Percentiles rank a stretch among this genome's conserved stretches.
Evolutionary conservation across 1,140 invertebrate species (phyloP).

Genomic region (Stratiolaelaps scimitus): DNA sequence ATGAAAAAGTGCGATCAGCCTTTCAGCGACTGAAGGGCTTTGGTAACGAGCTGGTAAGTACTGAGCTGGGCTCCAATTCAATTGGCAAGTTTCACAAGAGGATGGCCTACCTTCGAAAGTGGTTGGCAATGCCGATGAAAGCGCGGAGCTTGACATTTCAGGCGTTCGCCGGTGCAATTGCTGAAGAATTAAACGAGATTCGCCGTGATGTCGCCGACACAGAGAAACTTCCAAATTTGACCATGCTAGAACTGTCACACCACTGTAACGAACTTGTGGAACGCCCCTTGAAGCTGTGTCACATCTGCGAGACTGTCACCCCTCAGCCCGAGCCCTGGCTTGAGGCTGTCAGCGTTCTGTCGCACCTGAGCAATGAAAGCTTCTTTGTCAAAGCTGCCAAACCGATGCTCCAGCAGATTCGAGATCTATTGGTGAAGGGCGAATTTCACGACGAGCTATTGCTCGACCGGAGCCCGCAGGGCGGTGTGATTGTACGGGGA

Average conservation of each 20-base stretch:
- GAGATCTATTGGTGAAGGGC: slow-evolving; percentile 9
- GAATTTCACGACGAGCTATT: slow-evolving; percentile 25
- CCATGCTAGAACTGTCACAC: slow-evolving; percentile 1
- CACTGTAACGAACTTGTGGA: background rate
- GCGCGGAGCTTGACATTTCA: slow-evolving; percentile 17
- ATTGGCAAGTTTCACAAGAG: slow-evolving; percentile 14
- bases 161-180: slow-evolving; percentile 11
- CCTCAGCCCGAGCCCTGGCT: slow-evolving; percentile 20
- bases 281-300: slow-evolving; percentile 1
- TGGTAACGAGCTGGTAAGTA: background rate
- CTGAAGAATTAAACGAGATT: slow-evolving; percentile 1
- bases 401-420: slow-evolving; percentile 13
- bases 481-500: slow-evolving; percentile 9
- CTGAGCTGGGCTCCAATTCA: background rate
- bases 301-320: slow-evolving; percentile 25
- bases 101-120: slow-evolving; percentile 21
- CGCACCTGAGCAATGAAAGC: slow-evolving; percentile 14
- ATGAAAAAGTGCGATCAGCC: background rate
- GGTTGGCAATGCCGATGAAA: slow-evolving; percentile 16
- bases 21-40: slow-evolving; percentile 7
- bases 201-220: background rate
- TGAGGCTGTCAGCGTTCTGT: slow-evolving; percentile 15
- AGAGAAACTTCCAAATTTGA: slow-evolving; percentile 1
- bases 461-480: slow-evolving; percentile 6
- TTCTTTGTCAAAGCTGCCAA: slow-evolving; percentile 23